These are phyloP conservation scores for Mythimna impura DNA, from an alignment of 2,888 invertebrate genomes.

Conservation along the genomic window DNA sequence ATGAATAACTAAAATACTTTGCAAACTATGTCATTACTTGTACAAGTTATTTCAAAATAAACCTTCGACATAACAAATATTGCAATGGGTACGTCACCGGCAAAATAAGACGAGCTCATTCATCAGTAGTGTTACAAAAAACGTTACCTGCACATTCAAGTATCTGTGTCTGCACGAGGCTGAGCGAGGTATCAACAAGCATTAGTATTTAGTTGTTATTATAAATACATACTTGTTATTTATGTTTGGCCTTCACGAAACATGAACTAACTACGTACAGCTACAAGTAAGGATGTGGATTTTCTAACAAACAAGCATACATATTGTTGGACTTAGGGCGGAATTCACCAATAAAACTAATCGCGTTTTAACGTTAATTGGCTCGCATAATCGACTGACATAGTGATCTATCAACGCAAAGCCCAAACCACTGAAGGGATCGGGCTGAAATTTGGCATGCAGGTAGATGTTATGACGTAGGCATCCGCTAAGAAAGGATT, in stretches of 20 bases:
- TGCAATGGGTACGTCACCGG: background rate
- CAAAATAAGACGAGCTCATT: constrained; percentile 11
- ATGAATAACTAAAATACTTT: background rate
- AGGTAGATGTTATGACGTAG: too few relatives aligned
- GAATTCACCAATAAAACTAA: too few relatives aligned
- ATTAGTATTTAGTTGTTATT: background rate
- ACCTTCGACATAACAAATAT: constrained; percentile 7
- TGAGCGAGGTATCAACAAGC: background rate
- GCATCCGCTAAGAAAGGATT: too few relatives aligned
- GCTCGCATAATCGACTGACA: too few relatives aligned
- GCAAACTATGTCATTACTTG: background rate
- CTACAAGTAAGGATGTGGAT: too few relatives aligned
- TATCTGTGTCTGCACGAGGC: background rate
- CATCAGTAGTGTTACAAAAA: constrained; percentile 8
- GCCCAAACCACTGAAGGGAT: too few relatives aligned
- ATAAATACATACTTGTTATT: background rate
- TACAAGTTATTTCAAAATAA: constrained; percentile 18
- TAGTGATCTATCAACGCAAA: too few relatives aligned
- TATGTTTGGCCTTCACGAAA: constrained; percentile 9
- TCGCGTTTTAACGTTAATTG: too few relatives aligned
- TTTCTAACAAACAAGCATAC: too few relatives aligned
- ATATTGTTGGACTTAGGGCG: too few relatives aligned
- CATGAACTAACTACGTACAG: background rate
- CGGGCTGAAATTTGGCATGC: too few relatives aligned
- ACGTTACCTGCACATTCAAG: constrained; percentile 27